Evolutionary conservation across 37 sponge, comb jelly and placozoan species (phyloP), one percentile per base, ranked within the genome.

Genomic region (Chondrilla cf. caribensis): DNA sequence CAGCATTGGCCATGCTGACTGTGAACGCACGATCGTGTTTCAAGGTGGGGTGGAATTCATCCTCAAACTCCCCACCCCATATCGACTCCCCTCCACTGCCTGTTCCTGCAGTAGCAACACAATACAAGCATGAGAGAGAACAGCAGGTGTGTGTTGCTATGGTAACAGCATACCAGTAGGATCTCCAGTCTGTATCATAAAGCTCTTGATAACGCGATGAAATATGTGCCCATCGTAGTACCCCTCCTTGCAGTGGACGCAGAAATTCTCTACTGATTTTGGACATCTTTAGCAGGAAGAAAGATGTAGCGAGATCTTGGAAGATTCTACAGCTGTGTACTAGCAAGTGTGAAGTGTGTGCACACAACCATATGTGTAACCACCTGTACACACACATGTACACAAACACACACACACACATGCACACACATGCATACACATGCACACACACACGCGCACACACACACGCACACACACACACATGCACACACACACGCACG

Each of bases 161-260:
- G 43, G 38, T 9, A 59, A 15, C 29, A 15, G 0, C 71, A 32
- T 62, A 91, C 97, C 97, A 76, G 87, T 86, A 21, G 98, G 98
- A 79, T 97, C 98, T 75, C 98, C 98, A 29, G 98, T 95, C 55
- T 97, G 98, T 76, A 97, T 90, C 98, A 97, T 97, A 82, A 97
- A 97, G 80, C 86, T 85, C 43, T 97, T 95, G 70, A 97, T 97
- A 26, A 97, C 91, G 29, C 98, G 79, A 58, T 97, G 98, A 60
- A 97, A 97, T 55, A 97, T 94, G 76, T 90, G 85, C 2, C 89
- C 91, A 71, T 97, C 90, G 78, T 95, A 97, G 81, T 97, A 97
- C 38, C 90, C 93, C 55, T 97, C 88, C 72, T 58, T 81, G 37
- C 81, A 80, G 77, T 94, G 98, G 21, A 93, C 92, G 72, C 93